Percentiles rank a stretch among this genome's conserved stretches.
phyloP scores from a whole-genome alignment of 2,888 invertebrate species.

The Limnephilus marmoratus region DNA sequence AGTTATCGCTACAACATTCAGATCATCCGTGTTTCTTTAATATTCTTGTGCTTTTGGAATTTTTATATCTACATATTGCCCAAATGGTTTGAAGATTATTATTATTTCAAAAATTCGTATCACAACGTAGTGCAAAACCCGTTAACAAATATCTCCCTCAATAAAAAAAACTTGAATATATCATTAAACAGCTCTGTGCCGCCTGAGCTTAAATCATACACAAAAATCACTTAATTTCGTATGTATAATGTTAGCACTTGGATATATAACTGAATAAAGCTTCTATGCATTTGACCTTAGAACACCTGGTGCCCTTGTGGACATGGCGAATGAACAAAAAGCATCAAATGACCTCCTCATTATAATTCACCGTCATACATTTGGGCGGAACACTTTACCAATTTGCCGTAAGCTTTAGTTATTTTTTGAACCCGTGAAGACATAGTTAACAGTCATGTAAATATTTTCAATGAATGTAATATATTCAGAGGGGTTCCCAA shows the following conservation, averaged over 20 bases:
- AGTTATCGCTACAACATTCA: too few species aligned
- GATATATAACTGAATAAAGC: neutral
- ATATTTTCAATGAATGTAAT: conserved; percentile 26
- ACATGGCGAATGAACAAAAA: neutral
- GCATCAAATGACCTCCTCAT: neutral
- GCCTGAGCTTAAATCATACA: neutral
- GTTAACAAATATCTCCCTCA: too few species aligned
- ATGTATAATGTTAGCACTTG: neutral
- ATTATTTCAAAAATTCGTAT: too few species aligned
- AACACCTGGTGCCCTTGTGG: neutral
- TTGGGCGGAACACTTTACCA: neutral
- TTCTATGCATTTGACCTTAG: neutral
- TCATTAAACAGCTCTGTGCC: neutral
- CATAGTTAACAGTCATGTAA: neutral
- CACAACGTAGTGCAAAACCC: too few species aligned
- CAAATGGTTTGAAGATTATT: too few species aligned
- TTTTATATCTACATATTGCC: too few species aligned
- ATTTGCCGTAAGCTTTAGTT: neutral
- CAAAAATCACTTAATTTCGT: neutral
- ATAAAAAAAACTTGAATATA: too few species aligned
- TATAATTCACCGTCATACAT: neutral
- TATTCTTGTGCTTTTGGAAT: too few species aligned
- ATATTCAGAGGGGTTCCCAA: conserved; percentile 30
- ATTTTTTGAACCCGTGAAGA: neutral
- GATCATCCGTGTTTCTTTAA: too few species aligned